Percentiles rank a stretch among this genome's conserved stretches.
These are phyloP conservation scores for Drosophila aldrichi DNA, from an alignment of 2,888 invertebrate species.

Conservation along the genomic window DNA sequence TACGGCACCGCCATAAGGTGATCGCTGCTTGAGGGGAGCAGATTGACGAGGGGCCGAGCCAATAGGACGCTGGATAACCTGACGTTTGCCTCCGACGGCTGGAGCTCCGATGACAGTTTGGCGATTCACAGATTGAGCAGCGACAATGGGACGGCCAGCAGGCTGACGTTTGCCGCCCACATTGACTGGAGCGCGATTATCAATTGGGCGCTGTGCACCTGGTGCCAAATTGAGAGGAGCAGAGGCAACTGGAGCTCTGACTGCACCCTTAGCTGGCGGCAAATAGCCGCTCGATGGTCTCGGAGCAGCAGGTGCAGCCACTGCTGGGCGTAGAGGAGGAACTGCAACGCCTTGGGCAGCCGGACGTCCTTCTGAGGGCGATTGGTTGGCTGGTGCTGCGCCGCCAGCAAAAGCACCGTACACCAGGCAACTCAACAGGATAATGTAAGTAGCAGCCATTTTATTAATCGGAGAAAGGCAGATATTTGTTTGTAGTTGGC, in stretches of 20 bases:
- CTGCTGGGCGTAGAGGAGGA: background rate
- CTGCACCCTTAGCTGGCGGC: background rate
- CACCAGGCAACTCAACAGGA: slow-evolving; percentile 6
- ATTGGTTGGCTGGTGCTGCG: too few relatives aligned
- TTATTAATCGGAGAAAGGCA: background rate
- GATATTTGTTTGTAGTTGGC: background rate
- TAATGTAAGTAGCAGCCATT: slow-evolving; percentile 8
- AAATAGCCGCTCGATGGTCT: background rate
- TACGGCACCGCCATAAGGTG: background rate
- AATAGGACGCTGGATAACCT: background rate
- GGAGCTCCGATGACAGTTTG: slow-evolving; percentile 3
- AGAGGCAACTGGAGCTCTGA: background rate
- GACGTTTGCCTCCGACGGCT: background rate
- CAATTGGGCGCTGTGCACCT: background rate
- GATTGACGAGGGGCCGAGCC: background rate
- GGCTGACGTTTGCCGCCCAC: background rate
- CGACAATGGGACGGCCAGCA: background rate
- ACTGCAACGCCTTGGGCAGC: background rate
- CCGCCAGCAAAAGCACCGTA: background rate
- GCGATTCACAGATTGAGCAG: background rate
- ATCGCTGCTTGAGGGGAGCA: background rate
- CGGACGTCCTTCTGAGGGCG: background rate
- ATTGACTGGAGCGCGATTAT: background rate
- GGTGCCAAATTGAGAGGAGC: background rate
- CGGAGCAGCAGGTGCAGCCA: background rate